Percentiles rank a stretch among this genome's conserved stretches.
Evolutionary conservation across 2,113 vertebrate species (phyloP).

Genomic region (Todiramphus saurophagus): DNA sequence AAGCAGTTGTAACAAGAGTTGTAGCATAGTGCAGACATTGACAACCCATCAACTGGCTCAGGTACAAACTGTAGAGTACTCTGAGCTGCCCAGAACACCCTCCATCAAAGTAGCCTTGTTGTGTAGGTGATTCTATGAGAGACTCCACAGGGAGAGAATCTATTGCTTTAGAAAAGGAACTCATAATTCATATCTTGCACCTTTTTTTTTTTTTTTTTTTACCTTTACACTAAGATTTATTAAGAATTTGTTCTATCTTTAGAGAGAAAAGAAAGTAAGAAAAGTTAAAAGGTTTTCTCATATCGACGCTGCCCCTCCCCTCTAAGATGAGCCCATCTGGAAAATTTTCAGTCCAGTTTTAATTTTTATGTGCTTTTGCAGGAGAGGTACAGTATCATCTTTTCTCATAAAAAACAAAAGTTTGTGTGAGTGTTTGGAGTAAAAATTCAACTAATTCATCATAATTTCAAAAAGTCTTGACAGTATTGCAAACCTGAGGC

Average conservation of each 20-base stretch:
- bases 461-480: neutral
- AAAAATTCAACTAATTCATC: conserved; percentile 12
- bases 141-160: too few species aligned
- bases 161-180: neutral
- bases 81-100: neutral
- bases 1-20: neutral
- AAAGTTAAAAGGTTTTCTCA: neutral
- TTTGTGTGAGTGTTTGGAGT: neutral
- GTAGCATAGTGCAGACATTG: neutral
- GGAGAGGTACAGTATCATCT: neutral
- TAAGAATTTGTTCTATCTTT: neutral
- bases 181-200: neutral
- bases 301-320: neutral
- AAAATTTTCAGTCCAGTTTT: neutral
- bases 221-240: neutral
- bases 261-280: neutral
- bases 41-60: neutral
- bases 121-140: neutral
- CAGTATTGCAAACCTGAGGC: neutral
- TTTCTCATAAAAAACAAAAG: conserved; percentile 33
- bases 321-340: neutral
- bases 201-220: neutral
- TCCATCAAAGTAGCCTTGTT: neutral
- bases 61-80: neutral
- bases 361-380: neutral